A percentile compares a stretch with the other conserved stretches of the same genome.
These are phyloP conservation scores for Diplosoma virens DNA, from an alignment of 23 tunicate genomes.

Conservation along the genomic window DNA sequence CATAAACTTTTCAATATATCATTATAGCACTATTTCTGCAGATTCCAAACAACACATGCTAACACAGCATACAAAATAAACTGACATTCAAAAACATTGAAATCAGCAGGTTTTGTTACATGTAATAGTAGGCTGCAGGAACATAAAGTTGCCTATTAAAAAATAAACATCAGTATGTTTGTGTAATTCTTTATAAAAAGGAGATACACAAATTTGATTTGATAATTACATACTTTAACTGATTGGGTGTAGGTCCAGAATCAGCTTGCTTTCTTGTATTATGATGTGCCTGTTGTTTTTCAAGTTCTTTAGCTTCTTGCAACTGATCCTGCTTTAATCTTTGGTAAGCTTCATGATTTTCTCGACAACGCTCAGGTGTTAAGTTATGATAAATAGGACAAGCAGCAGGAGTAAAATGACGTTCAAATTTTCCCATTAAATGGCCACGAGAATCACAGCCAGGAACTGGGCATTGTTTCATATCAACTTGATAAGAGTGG, in stretches of 20 bases:
- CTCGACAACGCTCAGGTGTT: slow-evolving; percentile 83
- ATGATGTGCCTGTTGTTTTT: slow-evolving; percentile 45
- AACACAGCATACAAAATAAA: too few relatives aligned
- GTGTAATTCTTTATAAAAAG: too few relatives aligned
- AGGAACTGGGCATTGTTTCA: slow-evolving; percentile 83
- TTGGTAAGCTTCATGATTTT: slow-evolving; percentile 73
- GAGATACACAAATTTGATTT: background rate
- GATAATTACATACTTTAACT: slow-evolving; percentile 38
- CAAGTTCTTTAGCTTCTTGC: slow-evolving; percentile 25
- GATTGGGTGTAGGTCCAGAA: slow-evolving; percentile 54
- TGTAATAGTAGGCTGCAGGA: too few relatives aligned
- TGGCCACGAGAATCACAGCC: slow-evolving; percentile 92
- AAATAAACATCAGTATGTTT: too few relatives aligned
- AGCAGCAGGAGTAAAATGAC: slow-evolving; percentile 78
- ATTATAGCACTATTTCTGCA: too few relatives aligned
- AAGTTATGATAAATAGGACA: slow-evolving; percentile 93
- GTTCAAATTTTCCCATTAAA: slow-evolving; percentile 72
- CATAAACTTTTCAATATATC: too few relatives aligned
- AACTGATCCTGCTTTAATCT: slow-evolving; percentile 62
- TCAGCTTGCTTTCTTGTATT: slow-evolving; percentile 79
- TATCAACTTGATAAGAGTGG: slow-evolving; percentile 77
- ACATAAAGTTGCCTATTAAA: too few relatives aligned
- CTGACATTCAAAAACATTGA: too few relatives aligned
- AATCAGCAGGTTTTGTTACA: too few relatives aligned
- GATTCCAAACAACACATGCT: too few relatives aligned